These are phyloP conservation scores for Cyprinus carpio DNA, from an alignment of 2,113 vertebrate species.

Conservation along the genomic window DNA sequence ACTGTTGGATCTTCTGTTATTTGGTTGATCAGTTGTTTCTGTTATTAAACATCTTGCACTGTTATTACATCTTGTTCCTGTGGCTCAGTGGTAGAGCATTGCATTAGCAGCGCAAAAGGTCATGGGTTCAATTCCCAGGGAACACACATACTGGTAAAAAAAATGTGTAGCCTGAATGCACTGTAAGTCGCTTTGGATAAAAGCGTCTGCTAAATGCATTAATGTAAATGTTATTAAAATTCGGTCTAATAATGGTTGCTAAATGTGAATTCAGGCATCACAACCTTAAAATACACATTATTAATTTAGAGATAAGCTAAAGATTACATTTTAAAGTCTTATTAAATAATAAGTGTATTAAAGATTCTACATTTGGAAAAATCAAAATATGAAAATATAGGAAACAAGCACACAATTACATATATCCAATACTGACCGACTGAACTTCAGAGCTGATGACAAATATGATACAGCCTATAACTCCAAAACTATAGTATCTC, in stretches of 20 bases:
- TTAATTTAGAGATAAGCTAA: background rate
- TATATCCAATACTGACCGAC: background rate
- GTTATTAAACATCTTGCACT: background rate
- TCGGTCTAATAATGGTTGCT: too few species aligned
- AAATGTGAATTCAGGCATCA: background rate
- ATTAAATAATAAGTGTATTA: background rate
- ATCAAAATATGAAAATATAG: background rate
- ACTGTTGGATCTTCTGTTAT: constrained; percentile 1
- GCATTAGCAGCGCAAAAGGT: too few species aligned
- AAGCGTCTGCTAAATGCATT: too few species aligned
- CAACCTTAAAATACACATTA: background rate
- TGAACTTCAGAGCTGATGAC: background rate
- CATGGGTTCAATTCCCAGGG: too few species aligned
- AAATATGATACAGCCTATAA: background rate
- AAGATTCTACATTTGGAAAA: background rate
- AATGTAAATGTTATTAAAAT: too few species aligned
- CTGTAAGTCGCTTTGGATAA: too few species aligned
- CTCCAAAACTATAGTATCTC: background rate
- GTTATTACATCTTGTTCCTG: too few species aligned
- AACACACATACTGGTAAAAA: too few species aligned
- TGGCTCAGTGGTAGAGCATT: too few species aligned
- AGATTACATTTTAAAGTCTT: background rate
- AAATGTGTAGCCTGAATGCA: too few species aligned
- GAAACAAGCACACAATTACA: background rate
- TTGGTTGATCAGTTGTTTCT: background rate